Evolutionary conservation across 37 sponge, comb jelly and placozoan species (phyloP), one percentile per base, ranked within the genome.

Genomic region (Diacarnus erythraeanus): DNA sequence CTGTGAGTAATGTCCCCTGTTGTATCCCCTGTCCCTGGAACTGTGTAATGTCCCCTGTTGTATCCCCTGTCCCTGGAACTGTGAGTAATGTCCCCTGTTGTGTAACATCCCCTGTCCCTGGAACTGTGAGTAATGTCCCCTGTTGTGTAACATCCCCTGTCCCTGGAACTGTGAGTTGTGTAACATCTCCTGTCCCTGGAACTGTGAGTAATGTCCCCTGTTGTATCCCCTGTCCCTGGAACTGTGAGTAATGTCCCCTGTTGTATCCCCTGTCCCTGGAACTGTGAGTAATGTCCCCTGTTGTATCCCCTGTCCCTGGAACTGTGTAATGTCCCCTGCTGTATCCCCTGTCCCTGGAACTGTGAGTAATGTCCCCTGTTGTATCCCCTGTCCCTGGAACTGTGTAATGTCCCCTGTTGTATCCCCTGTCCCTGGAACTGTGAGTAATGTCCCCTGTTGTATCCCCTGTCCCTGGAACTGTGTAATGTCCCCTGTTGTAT

Each of bases 351-450:
- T 93, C 18, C 90, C 93, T 54, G 93, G 93, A 77, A 63, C 77
- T 47, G 93, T 92, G 38, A 80, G 88, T 64, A 15, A n/a, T n/a
- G n/a, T n/a, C n/a, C n/a, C 6, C 10, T 69, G 6, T 12, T 47
- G 6, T 93, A 27, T 74, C 90, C 36, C 39, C 74, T 40, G 72
- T 93, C 18, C 90, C 93, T 54, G 93, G 93, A 77, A 63, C 77
- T 47, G 93, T 92, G 38, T n/a, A 80, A 85, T 64, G 18, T n/a
- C 10, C 34, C 12, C 51, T 47, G 6, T n/a, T n/a, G n/a, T 93
- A 27, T 74, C 90, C 36, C 39, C 74, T 40, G 72, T 93, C 18
- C 90, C 93, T 54, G 93, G 93, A 77, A 63, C 77, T 47, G 93
- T 92, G 38, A 80, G 88, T 64, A 15, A n/a, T n/a, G n/a, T n/a